Evolutionary conservation across 2,797 vertebrate genomes (phyloP).

Genomic region (Lepus townsendii): DNA sequence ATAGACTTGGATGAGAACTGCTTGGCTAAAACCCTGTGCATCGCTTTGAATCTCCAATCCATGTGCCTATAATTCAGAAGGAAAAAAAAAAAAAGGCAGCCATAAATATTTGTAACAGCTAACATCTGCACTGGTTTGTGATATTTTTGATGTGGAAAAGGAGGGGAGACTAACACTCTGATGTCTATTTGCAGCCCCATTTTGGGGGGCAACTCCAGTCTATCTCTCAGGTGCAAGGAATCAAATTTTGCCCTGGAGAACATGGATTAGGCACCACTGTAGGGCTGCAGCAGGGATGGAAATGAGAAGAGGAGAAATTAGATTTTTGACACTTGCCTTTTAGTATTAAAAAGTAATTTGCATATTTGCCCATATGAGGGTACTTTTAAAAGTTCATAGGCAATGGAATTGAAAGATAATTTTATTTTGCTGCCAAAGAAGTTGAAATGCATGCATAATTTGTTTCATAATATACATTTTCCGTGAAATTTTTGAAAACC

Average conservation of each 20-base stretch:
- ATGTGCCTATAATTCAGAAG: conserved; percentile 62
- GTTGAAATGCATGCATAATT: too few species aligned
- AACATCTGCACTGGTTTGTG: conserved; percentile 43
- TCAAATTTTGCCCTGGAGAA: conserved; percentile 47
- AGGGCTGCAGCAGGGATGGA: neutral
- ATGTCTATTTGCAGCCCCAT: conserved; percentile 27
- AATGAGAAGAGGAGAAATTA: conserved; percentile 40
- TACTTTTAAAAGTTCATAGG: too few species aligned
- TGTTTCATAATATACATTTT: too few species aligned
- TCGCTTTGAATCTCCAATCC: conserved; percentile 77
- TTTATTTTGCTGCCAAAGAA: too few species aligned
- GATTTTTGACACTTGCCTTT: conserved; percentile 7
- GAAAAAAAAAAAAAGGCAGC: neutral
- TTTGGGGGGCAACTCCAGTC: neutral
- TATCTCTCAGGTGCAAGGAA: neutral
- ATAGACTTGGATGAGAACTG: conserved; percentile 76
- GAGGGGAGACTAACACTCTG: conserved; percentile 25
- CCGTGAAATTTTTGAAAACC: too few species aligned
- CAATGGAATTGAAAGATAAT: too few species aligned
- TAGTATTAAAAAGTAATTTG: conserved; percentile 49
- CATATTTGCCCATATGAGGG: neutral
- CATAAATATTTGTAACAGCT: conserved; percentile 54
- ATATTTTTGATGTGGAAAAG: conserved; percentile 41
- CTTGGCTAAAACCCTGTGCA: conserved; percentile 73
- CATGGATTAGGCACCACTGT: neutral